Base-by-base conservation (phyloP, 2,888 invertebrate species). In the Melitaea athalia region DNA sequence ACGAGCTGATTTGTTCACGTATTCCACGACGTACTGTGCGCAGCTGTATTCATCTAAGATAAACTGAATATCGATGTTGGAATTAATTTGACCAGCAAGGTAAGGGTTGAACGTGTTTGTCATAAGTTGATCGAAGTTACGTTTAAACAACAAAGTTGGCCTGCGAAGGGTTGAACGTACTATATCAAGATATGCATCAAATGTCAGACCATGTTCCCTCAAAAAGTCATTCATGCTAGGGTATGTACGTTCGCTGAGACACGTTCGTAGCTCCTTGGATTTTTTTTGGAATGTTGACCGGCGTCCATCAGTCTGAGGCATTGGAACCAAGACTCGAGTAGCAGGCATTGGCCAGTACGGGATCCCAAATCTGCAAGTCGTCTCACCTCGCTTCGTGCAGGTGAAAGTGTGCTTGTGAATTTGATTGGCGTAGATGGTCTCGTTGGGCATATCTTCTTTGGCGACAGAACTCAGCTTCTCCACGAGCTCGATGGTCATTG, bases 11-110 rank as follows among this genome's bases (percentile, higher is more conserved):
- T 85, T 83, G 67, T 81, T 84, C 0, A 85, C 76, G 64, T 82
- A 85, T 59, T 86, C 82, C 12, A 79, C 80, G 14, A 88, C 80
- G 64, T 85, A 86, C 11, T 77, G 66, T 11, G 85, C 85, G 74
- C 86, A 88, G 43, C 80, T 69, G 59, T 74, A 70, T n/a, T 76
- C 74, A 64, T 76, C 74, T 31, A 71, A 68, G 76, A 63, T 73
- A 12, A 74, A 74, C 61, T 75, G 74, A 60, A 76, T 71, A 7
- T 74, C 72, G 75, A 79, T 75, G 75, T 76, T 72, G 72, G 79
- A 72, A 12, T 81, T 78, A 59, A 83, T 17, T 77, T 78, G 61
- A n/a, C 78, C 76, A 59, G 78, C 76, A 68, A 84, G 68, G 76
- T 76, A 83, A 1, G 82, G 83, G 64, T 83, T 84, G 79, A 82